These are phyloP conservation scores for Dryomyza anilis DNA, from an alignment of 2,888 invertebrate genomes.

Conservation along the genomic window DNA sequence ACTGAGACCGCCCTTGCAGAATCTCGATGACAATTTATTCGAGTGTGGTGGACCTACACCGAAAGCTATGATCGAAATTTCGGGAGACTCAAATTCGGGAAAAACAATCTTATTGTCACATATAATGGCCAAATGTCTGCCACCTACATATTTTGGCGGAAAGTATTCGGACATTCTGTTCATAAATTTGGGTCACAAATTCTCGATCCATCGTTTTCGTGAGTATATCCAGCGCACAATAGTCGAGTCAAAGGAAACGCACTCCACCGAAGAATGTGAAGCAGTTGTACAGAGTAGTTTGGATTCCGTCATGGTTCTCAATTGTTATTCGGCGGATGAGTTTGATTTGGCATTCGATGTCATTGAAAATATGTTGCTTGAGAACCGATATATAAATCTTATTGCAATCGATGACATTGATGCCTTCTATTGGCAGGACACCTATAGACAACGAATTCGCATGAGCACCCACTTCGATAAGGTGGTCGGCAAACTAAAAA, in stretches of 20 bases:
- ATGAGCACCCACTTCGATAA: conserved; percentile 44
- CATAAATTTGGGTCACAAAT: conserved; percentile 64
- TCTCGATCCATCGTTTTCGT: conserved; percentile 52
- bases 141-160: conserved; percentile 60
- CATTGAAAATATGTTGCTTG: conserved; percentile 58
- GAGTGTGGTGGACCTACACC: conserved; percentile 51
- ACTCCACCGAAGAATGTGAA: conserved; percentile 31
- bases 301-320: conserved; percentile 38
- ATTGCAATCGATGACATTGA: conserved; percentile 63
- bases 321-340: conserved; percentile 43
- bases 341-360: conserved; percentile 41
- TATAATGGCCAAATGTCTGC: conserved; percentile 61
- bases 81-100: conserved; percentile 61
- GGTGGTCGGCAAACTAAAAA: conserved; percentile 35
- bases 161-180: conserved; percentile 61
- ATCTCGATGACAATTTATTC: conserved; percentile 35
- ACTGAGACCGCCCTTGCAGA: conserved; percentile 30
- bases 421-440: conserved; percentile 63
- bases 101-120: conserved; percentile 63
- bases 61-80: conserved; percentile 63
- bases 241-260: conserved; percentile 30
- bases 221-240: conserved; percentile 53
- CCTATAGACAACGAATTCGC: conserved; percentile 34
- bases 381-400: conserved; percentile 59
- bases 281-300: conserved; percentile 33